A percentile compares a stretch with the other conserved stretches of the same genome.
Conservation (phyloP, 2,113 vertebrate species). For the Phaethon lepturus region DNA sequence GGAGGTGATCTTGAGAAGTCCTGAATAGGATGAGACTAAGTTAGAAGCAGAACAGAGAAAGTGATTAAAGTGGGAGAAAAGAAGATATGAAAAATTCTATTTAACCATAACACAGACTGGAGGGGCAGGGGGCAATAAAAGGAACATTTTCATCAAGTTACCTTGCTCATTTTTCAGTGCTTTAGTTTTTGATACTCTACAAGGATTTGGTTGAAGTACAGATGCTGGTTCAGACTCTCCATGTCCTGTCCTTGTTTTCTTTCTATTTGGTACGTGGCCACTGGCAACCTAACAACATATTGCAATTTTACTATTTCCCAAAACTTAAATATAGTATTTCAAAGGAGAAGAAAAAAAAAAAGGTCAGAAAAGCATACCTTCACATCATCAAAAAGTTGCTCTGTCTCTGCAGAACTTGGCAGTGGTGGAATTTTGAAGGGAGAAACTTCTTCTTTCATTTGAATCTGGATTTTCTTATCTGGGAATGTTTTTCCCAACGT, state of each 20-base stretch:
- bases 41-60: not conserved
- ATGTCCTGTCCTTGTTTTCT: slow-evolving; percentile 67
- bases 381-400: slow-evolving; percentile 64
- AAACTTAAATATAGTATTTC: slow-evolving; percentile 1
- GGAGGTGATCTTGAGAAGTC: not conserved
- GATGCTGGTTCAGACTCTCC: slow-evolving; percentile 81
- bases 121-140: not conserved
- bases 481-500: slow-evolving; percentile 40
- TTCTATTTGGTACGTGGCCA: slow-evolving; percentile 72
- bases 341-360: not conserved
- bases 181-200: slow-evolving; percentile 72
- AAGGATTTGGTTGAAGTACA: slow-evolving; percentile 86
- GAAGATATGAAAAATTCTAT: not conserved
- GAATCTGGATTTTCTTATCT: slow-evolving; percentile 58
- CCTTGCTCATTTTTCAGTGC: slow-evolving; percentile 71
- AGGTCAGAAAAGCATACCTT: slow-evolving; percentile 67
- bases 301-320: slow-evolving; percentile 52
- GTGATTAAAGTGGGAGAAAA: not conserved
- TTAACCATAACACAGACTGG: not conserved
- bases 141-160: slow-evolving; percentile 38
- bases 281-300: slow-evolving; percentile 71
- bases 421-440: slow-evolving; percentile 63
- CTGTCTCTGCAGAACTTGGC: slow-evolving; percentile 54
- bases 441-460: slow-evolving; percentile 71
- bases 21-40: not conserved